These are phyloP conservation scores for Lampropteryx suffumata DNA, from an alignment of 2,888 invertebrate species.

Conservation along the genomic window DNA sequence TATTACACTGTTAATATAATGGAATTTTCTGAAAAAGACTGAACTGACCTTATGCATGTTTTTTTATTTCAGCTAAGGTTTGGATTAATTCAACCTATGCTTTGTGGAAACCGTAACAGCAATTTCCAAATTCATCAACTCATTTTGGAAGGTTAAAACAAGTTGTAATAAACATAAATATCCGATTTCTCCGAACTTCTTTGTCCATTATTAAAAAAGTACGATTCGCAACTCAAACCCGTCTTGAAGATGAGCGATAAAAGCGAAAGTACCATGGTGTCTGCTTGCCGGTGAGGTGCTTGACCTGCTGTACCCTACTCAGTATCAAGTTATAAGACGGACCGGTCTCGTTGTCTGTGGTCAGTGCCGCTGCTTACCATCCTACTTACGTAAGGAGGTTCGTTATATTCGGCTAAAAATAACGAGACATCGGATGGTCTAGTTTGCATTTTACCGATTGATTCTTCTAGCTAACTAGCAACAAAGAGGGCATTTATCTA, in stretches of 20 bases:
- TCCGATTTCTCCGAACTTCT: not conserved
- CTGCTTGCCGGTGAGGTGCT: constrained; percentile 14
- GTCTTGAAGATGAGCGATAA: constrained; percentile 10
- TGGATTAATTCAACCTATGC: too few species aligned
- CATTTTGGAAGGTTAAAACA: too few species aligned
- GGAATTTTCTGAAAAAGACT: too few species aligned
- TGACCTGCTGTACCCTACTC: constrained; percentile 23
- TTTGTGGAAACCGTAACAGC: too few species aligned
- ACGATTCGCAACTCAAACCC: constrained; percentile 4
- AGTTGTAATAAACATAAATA: too few species aligned
- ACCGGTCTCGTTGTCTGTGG: constrained; percentile 42
- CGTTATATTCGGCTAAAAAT: constrained; percentile 3
- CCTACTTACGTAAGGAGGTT: constrained; percentile 26
- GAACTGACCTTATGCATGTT: too few species aligned
- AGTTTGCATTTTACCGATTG: not conserved
- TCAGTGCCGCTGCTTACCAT: constrained; percentile 25
- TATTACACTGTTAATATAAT: too few species aligned
- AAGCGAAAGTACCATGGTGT: constrained; percentile 21
- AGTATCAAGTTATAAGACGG: constrained; percentile 39
- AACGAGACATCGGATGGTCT: not conserved
- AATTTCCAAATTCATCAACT: too few species aligned
- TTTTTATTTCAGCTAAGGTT: too few species aligned
- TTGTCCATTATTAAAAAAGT: constrained; percentile 1
- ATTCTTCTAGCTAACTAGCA: too few species aligned
- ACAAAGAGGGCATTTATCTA: too few species aligned